phyloP scores from a whole-genome alignment of 2,888 invertebrate species.

The Arge pagana region DNA sequence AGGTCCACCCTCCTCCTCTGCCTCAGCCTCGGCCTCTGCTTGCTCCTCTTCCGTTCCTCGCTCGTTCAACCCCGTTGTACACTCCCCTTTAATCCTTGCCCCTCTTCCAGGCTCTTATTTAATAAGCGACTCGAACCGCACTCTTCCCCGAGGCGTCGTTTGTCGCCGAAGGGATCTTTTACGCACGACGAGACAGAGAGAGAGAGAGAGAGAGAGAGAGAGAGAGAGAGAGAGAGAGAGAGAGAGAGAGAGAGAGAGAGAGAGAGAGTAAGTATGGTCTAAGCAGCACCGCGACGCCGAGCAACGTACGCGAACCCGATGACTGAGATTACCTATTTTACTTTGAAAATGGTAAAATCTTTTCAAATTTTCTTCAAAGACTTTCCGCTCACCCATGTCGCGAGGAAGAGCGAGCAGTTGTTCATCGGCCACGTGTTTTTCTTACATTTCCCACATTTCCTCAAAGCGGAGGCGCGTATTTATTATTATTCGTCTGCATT shows the following conservation, averaged over 20 bases:
- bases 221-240: slow-evolving; percentile 7
- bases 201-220: slow-evolving; percentile 33
- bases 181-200: neutral
- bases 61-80: no score
- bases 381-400: slow-evolving; percentile 30
- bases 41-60: slow-evolving; percentile 27
- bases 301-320: no score
- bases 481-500: no score
- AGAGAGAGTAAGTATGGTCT: slow-evolving; percentile 6
- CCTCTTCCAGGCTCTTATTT: slow-evolving; percentile 23
- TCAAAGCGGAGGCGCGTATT: no score
- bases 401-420: slow-evolving; percentile 15
- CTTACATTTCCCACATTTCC: no score
- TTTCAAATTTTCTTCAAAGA: no score
- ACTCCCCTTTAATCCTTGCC: slow-evolving; percentile 27
- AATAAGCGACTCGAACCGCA: slow-evolving; percentile 25
- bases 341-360: no score
- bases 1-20: no score
- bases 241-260: slow-evolving; percentile 10
- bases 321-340: no score
- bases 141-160: slow-evolving; percentile 21
- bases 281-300: slow-evolving; percentile 24
- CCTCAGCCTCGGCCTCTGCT: no score
- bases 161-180: slow-evolving; percentile 19
- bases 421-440: no score